Percentiles rank a stretch among this genome's conserved stretches.
Evolutionary conservation across 1,140 invertebrate genomes (phyloP).

Genomic region (Drosophila virilis): DNA sequence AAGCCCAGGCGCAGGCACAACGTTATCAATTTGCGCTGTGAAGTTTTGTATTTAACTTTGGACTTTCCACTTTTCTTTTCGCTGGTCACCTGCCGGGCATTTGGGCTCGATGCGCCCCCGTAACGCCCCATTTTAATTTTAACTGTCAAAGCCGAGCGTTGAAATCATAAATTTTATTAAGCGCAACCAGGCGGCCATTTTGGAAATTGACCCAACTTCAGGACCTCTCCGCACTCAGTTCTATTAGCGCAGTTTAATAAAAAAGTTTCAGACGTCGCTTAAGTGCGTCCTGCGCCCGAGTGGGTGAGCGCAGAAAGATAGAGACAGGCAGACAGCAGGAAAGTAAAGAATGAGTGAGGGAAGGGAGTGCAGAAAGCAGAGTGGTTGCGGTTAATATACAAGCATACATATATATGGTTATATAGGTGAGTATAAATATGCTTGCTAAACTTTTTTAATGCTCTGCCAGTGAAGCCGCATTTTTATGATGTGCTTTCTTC

Average conservation of each 20-base stretch:
- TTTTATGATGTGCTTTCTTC: slow-evolving; percentile 65
- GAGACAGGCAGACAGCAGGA: not conserved
- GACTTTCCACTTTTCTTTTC: slow-evolving; percentile 9
- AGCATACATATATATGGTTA: slow-evolving; percentile 15
- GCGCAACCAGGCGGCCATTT: slow-evolving; percentile 78
- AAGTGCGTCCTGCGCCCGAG: slow-evolving; percentile 61
- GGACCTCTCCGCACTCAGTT: slow-evolving; percentile 43
- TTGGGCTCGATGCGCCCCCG: slow-evolving; percentile 1
- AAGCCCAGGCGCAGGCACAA: slow-evolving; percentile 30
- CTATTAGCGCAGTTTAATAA: slow-evolving; percentile 82
- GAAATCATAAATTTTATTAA: slow-evolving; percentile 83
- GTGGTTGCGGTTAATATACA: slow-evolving; percentile 69
- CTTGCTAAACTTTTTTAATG: slow-evolving; percentile 80
- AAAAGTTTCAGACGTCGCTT: slow-evolving; percentile 76
- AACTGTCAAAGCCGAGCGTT: slow-evolving; percentile 80
- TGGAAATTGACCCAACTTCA: slow-evolving; percentile 64
- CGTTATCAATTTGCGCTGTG: slow-evolving; percentile 79
- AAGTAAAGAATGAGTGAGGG: not conserved
- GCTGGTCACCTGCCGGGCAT: slow-evolving; percentile 43
- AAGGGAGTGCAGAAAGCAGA: not conserved
- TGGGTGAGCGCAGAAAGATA: slow-evolving; percentile 1
- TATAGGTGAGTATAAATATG: slow-evolving; percentile 44
- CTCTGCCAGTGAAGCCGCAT: slow-evolving; percentile 43
- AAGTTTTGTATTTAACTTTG: slow-evolving; percentile 83
- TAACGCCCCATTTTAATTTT: slow-evolving; percentile 73